These are phyloP conservation scores for Cerastoderma edule DNA, from an alignment of 2,888 invertebrate species.

Conservation along the genomic window DNA sequence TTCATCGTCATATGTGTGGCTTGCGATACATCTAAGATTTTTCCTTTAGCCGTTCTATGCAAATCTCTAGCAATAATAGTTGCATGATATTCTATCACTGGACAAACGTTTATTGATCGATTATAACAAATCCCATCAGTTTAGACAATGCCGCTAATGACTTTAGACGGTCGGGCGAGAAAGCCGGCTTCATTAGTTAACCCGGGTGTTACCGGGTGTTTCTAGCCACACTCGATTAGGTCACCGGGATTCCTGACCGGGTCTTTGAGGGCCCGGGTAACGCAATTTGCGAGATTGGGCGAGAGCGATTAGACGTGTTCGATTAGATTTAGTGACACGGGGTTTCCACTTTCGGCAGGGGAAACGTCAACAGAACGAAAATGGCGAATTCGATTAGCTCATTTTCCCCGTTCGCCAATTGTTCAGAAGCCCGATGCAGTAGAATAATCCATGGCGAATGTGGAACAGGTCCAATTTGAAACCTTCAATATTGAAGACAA, in stretches of 20 bases:
- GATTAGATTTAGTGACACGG: constrained; percentile 19
- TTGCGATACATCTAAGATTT: no score
- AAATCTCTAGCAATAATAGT: no score
- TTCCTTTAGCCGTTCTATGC: no score
- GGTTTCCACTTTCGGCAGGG: constrained; percentile 3
- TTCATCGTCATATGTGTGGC: no score
- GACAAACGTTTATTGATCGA: no score
- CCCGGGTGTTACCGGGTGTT: constrained; percentile 15
- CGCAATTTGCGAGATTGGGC: constrained; percentile 6
- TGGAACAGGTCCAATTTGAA: no score
- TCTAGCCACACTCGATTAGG: constrained; percentile 9
- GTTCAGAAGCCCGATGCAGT: no score
- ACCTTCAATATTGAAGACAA: no score
- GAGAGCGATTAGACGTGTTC: constrained; percentile 16
- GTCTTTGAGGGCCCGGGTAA: constrained; percentile 7
- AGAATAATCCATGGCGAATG: no score
- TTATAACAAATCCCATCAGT: no score
- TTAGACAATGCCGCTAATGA: not conserved
- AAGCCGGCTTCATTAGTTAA: not conserved
- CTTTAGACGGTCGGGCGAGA: constrained; percentile 5
- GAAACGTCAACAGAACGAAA: constrained; percentile 1
- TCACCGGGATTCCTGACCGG: constrained; percentile 1
- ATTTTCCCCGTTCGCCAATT: not conserved
- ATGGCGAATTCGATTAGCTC: no score
- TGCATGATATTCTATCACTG: no score